Conservation (phyloP, 2,888 invertebrate species). For the Cynaeus angustus region DNA sequence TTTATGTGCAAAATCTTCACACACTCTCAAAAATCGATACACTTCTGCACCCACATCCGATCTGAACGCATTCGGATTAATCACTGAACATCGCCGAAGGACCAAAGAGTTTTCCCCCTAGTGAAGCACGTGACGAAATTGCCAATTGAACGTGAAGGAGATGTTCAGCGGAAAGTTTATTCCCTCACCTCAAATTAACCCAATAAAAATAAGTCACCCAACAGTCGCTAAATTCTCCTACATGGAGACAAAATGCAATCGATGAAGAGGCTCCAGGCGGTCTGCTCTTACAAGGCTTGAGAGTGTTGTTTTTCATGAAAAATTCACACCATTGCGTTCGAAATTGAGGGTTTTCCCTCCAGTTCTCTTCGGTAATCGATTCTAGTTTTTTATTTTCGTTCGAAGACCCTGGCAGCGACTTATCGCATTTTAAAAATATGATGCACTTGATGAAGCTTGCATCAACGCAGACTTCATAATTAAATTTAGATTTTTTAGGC, state of each 20-base stretch:
- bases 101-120: slow-evolving; percentile 20
- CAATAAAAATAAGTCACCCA: slow-evolving; percentile 22
- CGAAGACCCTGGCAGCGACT: background rate
- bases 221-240: background rate
- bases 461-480: no score
- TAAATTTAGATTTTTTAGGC: no score
- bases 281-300: slow-evolving; percentile 40
- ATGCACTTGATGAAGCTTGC: no score
- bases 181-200: slow-evolving; percentile 5
- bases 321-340: background rate
- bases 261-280: slow-evolving; percentile 27
- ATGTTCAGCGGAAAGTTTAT: background rate
- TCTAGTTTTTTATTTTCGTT: slow-evolving; percentile 15
- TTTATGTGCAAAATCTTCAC: background rate
- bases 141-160: slow-evolving; percentile 35
- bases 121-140: slow-evolving; percentile 38
- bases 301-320: slow-evolving; percentile 36
- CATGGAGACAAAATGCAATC: slow-evolving; percentile 22
- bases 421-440: background rate
- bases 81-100: slow-evolving; percentile 33
- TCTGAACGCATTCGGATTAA: slow-evolving; percentile 34
- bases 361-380: slow-evolving; percentile 11
- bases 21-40: slow-evolving; percentile 8
- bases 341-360: background rate
- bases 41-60: slow-evolving; percentile 12